Conservation (phyloP, 2,797 vertebrate genomes). For the Rhinella marina region DNA sequence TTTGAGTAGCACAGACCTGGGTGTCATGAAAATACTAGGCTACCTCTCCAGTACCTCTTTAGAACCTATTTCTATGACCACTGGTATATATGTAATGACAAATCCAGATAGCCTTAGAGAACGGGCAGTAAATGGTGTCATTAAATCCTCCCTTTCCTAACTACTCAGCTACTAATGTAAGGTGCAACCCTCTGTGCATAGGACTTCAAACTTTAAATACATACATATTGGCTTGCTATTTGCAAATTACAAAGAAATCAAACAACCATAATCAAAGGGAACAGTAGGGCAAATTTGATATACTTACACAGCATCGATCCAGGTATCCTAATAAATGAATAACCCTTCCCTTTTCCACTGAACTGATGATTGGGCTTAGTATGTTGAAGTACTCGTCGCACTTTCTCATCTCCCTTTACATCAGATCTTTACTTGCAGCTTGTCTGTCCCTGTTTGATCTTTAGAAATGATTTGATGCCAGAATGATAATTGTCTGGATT, state of each 20-base stretch:
- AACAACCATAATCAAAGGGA: constrained; percentile 55
- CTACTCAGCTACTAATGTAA: background rate
- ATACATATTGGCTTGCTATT: constrained; percentile 2
- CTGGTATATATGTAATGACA: background rate
- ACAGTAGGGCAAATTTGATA: constrained; percentile 46
- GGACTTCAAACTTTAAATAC: constrained; percentile 15
- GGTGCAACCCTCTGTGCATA: background rate
- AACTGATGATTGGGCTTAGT: constrained; percentile 42
- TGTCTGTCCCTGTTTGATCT: constrained; percentile 59
- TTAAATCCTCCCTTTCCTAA: constrained; percentile 27
- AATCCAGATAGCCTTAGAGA: background rate
- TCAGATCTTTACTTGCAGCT: constrained; percentile 48
- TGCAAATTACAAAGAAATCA: constrained; percentile 38
- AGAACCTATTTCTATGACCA: too few relatives aligned
- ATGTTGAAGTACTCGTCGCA: constrained; percentile 42
- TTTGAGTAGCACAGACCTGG: too few relatives aligned
- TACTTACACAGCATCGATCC: constrained; percentile 35
- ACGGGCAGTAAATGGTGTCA: background rate
- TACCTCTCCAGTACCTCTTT: too few relatives aligned
- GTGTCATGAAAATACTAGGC: too few relatives aligned
- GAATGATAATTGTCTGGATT: constrained; percentile 54
- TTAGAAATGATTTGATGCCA: constrained; percentile 44
- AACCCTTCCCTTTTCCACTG: constrained; percentile 16
- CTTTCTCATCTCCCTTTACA: constrained; percentile 44
- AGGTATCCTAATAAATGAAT: constrained; percentile 48